Evolutionary conservation across 2,113 vertebrate genomes (phyloP).

Genomic region (Toxotes jaculatrix): DNA sequence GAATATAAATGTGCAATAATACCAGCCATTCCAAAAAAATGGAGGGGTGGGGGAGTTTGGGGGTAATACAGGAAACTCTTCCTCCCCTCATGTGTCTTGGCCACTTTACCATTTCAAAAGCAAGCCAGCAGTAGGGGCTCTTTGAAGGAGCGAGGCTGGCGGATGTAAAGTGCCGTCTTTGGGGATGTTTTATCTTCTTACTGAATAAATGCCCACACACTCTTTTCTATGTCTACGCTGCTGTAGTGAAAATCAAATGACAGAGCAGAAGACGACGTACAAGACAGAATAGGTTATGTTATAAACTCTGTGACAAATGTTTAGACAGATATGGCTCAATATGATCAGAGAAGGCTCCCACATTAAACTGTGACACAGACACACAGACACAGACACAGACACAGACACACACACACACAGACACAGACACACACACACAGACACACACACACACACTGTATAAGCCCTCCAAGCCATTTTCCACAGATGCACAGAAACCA

Average conservation of each 20-base stretch:
- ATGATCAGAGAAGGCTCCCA: background rate
- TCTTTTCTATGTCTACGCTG: slow-evolving; percentile 4
- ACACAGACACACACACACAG: background rate
- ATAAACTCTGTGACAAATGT: slow-evolving; percentile 32
- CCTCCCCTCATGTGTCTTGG: slow-evolving; percentile 34
- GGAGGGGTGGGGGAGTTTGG: too few relatives aligned
- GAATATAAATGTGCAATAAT: background rate
- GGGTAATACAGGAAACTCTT: background rate
- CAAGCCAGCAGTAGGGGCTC: slow-evolving; percentile 50
- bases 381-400: background rate
- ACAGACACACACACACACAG: background rate
- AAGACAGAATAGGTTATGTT: slow-evolving; percentile 55
- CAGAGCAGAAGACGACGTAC: slow-evolving; percentile 20
- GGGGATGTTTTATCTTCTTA: slow-evolving; percentile 42
- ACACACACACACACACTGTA: background rate
- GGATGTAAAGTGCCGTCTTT: slow-evolving; percentile 55
- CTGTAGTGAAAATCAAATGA: slow-evolving; percentile 37
- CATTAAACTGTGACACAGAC: background rate
- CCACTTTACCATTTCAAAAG: slow-evolving; percentile 67
- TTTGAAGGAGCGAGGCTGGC: slow-evolving; percentile 48
- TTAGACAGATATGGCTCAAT: background rate
- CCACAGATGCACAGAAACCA: background rate
- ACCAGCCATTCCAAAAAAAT: background rate
- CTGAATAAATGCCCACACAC: slow-evolving; percentile 43
- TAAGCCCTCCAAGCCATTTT: background rate